Evolutionary conservation across 2,797 vertebrate species (phyloP).

Genomic region (Champsocephalus gunnari): DNA sequence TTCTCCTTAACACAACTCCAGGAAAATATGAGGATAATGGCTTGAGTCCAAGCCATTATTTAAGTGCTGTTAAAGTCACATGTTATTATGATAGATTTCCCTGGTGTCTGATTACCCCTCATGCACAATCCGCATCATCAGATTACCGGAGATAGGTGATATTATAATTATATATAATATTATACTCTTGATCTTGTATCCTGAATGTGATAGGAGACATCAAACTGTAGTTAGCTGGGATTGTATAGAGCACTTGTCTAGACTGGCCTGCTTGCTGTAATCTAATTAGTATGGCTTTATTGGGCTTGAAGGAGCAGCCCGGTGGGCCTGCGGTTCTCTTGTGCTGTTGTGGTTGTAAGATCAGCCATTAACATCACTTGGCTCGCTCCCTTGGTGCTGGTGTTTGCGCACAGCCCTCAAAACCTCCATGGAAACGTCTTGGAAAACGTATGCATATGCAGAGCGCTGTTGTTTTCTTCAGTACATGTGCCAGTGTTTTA

Average conservation of each 20-base stretch:
- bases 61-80: constrained; percentile 22
- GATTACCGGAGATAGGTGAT: not conserved
- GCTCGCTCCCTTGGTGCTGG: constrained; percentile 23
- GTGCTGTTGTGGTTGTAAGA: constrained; percentile 67
- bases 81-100: constrained; percentile 27
- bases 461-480: constrained; percentile 10
- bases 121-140: constrained; percentile 22
- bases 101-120: not conserved
- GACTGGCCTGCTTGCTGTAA: constrained; percentile 74
- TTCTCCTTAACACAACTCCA: constrained; percentile 59
- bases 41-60: constrained; percentile 28
- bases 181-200: not conserved
- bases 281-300: constrained; percentile 79
- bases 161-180: not conserved
- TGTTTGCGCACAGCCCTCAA: constrained; percentile 23
- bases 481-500: not conserved
- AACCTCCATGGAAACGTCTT: constrained; percentile 24
- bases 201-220: constrained; percentile 28
- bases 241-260: constrained; percentile 75
- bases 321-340: constrained; percentile 45
- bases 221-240: constrained; percentile 47
- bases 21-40: constrained; percentile 29
- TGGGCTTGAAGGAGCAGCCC: constrained; percentile 56
- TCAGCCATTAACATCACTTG: constrained; percentile 60
- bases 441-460: constrained; percentile 3